These are phyloP conservation scores for Clarias gariepinus DNA, from an alignment of 2,113 vertebrate genomes.

Conservation along the genomic window DNA sequence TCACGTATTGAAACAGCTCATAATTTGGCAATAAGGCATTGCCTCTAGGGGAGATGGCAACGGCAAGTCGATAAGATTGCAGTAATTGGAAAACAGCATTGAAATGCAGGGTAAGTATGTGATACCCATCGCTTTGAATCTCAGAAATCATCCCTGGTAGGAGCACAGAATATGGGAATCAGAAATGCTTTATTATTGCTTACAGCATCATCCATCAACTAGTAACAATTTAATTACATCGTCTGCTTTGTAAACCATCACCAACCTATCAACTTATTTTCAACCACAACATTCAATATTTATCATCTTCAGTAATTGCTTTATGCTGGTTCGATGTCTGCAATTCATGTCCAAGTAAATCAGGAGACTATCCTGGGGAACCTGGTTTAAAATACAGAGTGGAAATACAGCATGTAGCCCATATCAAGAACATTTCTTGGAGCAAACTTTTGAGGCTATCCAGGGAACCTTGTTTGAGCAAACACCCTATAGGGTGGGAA, in stretches of 20 bases:
- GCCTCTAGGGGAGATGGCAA: neutral
- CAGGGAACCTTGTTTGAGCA: neutral
- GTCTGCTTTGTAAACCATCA: neutral
- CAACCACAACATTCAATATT: neutral
- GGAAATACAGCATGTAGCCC: neutral
- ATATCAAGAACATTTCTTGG: neutral
- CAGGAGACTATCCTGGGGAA: neutral
- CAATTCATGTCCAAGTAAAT: neutral
- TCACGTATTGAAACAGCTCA: neutral
- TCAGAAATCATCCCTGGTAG: neutral
- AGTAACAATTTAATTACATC: neutral
- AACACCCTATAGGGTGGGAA: neutral
- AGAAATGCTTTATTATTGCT: constrained; percentile 1
- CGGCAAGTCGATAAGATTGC: neutral
- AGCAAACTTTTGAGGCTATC: neutral
- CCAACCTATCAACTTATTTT: neutral
- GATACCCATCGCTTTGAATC: neutral
- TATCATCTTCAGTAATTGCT: neutral
- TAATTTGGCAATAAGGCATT: neutral
- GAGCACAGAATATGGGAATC: neutral
- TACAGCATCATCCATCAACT: neutral
- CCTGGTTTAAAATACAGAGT: neutral
- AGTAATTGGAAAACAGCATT: neutral
- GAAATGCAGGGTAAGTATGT: constrained; percentile 8
- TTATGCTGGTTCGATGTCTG: too few relatives aligned